phyloP scores from a whole-genome alignment of 2,113 vertebrate genomes.

The Piliocolobus tephrosceles region DNA sequence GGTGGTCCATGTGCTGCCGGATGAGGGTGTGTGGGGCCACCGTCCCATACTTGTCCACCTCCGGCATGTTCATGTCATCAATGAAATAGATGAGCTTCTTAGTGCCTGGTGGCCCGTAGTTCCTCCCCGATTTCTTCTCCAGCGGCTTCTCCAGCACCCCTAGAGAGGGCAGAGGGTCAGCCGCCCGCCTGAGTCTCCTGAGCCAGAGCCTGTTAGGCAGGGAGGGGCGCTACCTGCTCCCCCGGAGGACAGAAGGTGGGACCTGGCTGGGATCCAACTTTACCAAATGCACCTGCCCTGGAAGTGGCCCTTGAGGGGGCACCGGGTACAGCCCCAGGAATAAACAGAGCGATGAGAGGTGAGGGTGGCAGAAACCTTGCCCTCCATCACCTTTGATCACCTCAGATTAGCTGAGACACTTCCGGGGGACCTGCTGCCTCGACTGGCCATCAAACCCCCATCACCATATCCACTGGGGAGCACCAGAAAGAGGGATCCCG shows the following conservation, averaged over 20 bases:
- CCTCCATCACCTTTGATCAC: fast-evolving
- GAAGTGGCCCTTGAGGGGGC: neutral
- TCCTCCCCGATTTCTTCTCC: conserved; percentile 86
- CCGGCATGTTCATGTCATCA: conserved; percentile 85
- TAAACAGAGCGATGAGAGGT: neutral
- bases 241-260: fast-evolving
- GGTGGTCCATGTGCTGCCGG: conserved; percentile 85
- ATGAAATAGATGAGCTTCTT: conserved; percentile 85
- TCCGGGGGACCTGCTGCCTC: neutral
- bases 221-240: fast-evolving
- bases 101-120: conserved; percentile 81
- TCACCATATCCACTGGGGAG: fast-evolving
- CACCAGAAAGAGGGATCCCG: neutral
- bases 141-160: conserved; percentile 84
- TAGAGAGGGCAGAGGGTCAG: neutral
- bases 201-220: fast-evolving
- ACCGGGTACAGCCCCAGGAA: too few species aligned
- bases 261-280: neutral
- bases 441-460: neutral
- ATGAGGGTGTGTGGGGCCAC: conserved; percentile 86
- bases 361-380: fast-evolving
- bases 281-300: fast-evolving
- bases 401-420: fast-evolving
- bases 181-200: fast-evolving
- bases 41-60: conserved; percentile 86